Evolutionary conservation across 2,113 vertebrate genomes (phyloP).

Genomic region (Piprites chloris): DNA sequence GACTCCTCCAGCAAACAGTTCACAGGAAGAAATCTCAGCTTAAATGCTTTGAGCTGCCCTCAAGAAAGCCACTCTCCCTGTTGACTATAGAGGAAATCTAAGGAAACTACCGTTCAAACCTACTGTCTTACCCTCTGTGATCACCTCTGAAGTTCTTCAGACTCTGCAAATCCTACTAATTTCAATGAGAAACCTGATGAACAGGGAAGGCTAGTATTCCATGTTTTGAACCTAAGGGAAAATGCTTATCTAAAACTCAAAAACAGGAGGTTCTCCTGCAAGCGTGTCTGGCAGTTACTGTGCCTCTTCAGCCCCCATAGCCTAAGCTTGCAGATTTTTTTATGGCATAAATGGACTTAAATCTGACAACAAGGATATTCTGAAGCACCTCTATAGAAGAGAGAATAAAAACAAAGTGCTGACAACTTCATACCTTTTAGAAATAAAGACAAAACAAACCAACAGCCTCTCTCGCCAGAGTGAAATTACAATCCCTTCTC

Average conservation of each 20-base stretch:
- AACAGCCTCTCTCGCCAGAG: neutral
- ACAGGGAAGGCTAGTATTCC: neutral
- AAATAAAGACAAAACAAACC: neutral
- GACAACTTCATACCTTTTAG: neutral
- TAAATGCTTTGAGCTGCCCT: neutral
- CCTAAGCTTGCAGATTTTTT: neutral
- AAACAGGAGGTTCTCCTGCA: neutral
- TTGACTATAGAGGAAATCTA: neutral
- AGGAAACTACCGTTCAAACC: neutral
- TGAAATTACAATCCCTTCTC: neutral
- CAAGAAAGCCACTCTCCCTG: neutral
- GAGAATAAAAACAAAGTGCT: neutral
- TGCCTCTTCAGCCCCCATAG: neutral
- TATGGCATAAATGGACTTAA: neutral
- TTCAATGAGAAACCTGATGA: neutral
- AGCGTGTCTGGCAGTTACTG: neutral
- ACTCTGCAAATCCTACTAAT: neutral
- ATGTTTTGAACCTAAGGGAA: neutral
- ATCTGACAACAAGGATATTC: neutral
- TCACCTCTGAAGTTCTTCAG: neutral
- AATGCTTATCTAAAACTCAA: neutral
- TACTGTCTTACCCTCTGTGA: neutral
- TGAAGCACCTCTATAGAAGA: neutral
- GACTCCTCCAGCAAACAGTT: neutral
- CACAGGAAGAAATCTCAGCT: neutral